phyloP scores from a whole-genome alignment of 2,888 invertebrate genomes.

The Melanargia galathea region DNA sequence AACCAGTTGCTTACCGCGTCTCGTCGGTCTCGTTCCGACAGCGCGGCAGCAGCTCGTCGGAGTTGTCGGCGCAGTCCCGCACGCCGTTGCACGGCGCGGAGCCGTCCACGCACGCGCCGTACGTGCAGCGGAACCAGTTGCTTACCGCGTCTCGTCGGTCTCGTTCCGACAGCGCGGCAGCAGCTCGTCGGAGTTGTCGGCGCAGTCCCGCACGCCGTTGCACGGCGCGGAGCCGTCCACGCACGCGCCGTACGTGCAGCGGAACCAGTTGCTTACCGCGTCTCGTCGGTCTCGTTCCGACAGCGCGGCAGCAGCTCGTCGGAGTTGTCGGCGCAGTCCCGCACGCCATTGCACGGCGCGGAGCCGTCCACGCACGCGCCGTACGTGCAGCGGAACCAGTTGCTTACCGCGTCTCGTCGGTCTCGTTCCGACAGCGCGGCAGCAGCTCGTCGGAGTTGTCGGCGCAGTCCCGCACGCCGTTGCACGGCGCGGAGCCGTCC shows the following conservation, averaged over 20 bases:
- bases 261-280: constrained; percentile 30
- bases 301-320: constrained; percentile 67
- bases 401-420: too few relatives aligned
- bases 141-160: constrained; percentile 37
- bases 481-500: constrained; percentile 41
- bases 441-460: constrained; percentile 51
- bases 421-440: too few relatives aligned
- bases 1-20: constrained; percentile 39
- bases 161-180: constrained; percentile 67
- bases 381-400: too few relatives aligned
- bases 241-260: constrained; percentile 26
- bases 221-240: constrained; percentile 66
- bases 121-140: too few relatives aligned
- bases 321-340: too few relatives aligned
- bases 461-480: constrained; percentile 51
- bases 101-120: too few relatives aligned
- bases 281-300: constrained; percentile 51
- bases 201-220: constrained; percentile 63
- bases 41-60: background rate
- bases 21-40: too few relatives aligned
- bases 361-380: constrained; percentile 40
- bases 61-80: background rate
- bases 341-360: background rate
- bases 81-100: background rate
- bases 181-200: constrained; percentile 61